Percentiles rank a stretch among this genome's conserved stretches.
Conservation (phyloP, 1,140 invertebrate genomes). For the Megathymus violae region DNA sequence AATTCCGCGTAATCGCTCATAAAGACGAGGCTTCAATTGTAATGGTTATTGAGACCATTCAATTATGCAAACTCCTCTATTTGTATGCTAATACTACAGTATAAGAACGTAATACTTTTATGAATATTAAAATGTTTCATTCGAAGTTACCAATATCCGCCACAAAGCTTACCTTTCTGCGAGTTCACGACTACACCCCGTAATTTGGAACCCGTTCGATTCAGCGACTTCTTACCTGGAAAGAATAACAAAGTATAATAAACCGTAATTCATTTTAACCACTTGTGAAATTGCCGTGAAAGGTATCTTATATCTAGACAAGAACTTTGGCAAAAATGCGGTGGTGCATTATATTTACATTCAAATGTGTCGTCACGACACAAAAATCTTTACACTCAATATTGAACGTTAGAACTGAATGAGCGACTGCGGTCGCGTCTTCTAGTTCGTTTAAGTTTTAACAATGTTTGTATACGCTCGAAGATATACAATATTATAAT, state of each 20-base stretch:
- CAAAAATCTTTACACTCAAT: not conserved
- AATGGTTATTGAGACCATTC: conserved; percentile 47
- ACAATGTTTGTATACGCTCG: not conserved
- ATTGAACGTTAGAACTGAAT: too few species aligned
- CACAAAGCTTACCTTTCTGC: conserved; percentile 4
- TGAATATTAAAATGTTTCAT: conserved; percentile 44
- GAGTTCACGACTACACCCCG: not conserved
- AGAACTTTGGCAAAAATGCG: not conserved
- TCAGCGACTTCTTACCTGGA: conserved; percentile 55
- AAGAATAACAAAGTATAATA: conserved; percentile 60
- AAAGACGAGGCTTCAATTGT: conserved; percentile 42
- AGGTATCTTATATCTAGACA: not conserved
- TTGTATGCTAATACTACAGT: conserved; percentile 34
- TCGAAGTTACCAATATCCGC: conserved; percentile 25
- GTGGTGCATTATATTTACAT: not conserved
- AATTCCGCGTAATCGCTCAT: conserved; percentile 45
- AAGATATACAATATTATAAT: too few species aligned
- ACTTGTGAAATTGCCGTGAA: conserved; percentile 28
- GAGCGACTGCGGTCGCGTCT: not conserved
- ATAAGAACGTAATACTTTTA: conserved; percentile 29
- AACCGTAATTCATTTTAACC: conserved; percentile 55
- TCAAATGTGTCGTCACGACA: not conserved
- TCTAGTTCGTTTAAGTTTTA: not conserved
- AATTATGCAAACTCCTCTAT: conserved; percentile 44
- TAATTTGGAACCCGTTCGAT: conserved; percentile 7